These are phyloP conservation scores for Panagrolaimus sp. DNA, from an alignment of 1,140 invertebrate genomes.

Conservation along the genomic window DNA sequence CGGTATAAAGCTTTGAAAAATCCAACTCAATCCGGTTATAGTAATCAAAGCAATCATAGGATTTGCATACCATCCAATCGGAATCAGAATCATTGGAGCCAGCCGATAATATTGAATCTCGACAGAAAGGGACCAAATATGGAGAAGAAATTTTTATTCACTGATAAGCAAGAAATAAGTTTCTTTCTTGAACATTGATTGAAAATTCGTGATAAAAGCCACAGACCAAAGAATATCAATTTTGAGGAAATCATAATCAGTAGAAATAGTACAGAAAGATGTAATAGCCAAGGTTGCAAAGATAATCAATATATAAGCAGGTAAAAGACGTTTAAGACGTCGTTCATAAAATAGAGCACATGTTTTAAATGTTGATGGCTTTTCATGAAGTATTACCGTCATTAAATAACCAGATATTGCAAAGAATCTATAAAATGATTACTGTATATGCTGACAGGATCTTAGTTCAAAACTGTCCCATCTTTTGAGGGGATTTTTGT, in stretches of 20 bases:
- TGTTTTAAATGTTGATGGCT: neutral
- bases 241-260: neutral
- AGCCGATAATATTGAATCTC: neutral
- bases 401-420: neutral
- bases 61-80: no score
- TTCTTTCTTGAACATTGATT: slow-evolving; percentile 1
- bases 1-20: neutral
- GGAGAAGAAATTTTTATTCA: neutral
- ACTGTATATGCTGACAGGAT: no score
- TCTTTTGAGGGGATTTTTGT: no score
- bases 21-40: neutral
- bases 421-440: neutral
- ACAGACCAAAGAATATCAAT: neutral
- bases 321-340: slow-evolving; percentile 1
- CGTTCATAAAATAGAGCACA: neutral
- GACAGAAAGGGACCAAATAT: neutral
- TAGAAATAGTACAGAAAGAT: neutral
- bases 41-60: no score
- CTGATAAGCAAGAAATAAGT: neutral
- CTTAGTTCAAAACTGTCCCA: no score
- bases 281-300: neutral
- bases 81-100: neutral
- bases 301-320: neutral
- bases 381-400: neutral
- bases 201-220: neutral